A percentile compares a stretch with the other conserved stretches of the same genome.
These are phyloP conservation scores for Andricus grossulariae DNA, from an alignment of 1,140 invertebrate genomes.

Conservation along the genomic window DNA sequence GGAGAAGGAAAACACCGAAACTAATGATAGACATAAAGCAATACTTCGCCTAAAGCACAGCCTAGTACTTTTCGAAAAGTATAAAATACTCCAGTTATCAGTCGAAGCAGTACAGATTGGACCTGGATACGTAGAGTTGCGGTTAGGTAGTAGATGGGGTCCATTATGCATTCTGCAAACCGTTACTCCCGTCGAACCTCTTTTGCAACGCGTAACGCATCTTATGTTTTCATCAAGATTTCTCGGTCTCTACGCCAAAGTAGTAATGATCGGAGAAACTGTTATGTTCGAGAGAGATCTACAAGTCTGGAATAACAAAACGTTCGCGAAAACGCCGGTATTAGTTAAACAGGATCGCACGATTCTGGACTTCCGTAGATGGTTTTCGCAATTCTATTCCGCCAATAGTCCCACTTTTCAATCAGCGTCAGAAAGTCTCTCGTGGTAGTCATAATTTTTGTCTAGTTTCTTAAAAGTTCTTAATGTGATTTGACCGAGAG, in stretches of 20 bases:
- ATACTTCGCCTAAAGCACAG: slow-evolving; percentile 78
- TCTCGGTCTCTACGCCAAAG: slow-evolving; percentile 80
- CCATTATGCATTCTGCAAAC: slow-evolving; percentile 84
- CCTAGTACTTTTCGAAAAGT: slow-evolving; percentile 76
- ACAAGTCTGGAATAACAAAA: slow-evolving; percentile 92
- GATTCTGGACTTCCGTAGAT: slow-evolving; percentile 84
- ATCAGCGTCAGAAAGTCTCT: slow-evolving; percentile 62
- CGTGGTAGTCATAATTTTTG: slow-evolving; percentile 58
- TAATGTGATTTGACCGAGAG: too few species aligned
- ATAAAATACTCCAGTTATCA: slow-evolving; percentile 76
- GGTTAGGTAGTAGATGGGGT: slow-evolving; percentile 79
- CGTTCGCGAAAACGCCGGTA: slow-evolving; percentile 82
- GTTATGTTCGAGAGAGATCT: slow-evolving; percentile 92
- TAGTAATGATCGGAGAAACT: slow-evolving; percentile 84
- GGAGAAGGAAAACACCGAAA: slow-evolving; percentile 10
- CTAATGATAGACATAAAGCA: slow-evolving; percentile 77
- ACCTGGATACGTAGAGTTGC: slow-evolving; percentile 86
- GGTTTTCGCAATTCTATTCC: slow-evolving; percentile 93
- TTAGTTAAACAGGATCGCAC: slow-evolving; percentile 86
- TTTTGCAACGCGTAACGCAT: slow-evolving; percentile 88
- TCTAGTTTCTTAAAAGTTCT: too few species aligned
- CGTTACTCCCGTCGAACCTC: slow-evolving; percentile 87
- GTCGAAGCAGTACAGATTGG: slow-evolving; percentile 84
- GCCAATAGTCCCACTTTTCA: slow-evolving; percentile 82
- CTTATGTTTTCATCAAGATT: slow-evolving; percentile 81